Conservation (phyloP, 2,113 vertebrate species). For the Pedionomus torquatus region DNA sequence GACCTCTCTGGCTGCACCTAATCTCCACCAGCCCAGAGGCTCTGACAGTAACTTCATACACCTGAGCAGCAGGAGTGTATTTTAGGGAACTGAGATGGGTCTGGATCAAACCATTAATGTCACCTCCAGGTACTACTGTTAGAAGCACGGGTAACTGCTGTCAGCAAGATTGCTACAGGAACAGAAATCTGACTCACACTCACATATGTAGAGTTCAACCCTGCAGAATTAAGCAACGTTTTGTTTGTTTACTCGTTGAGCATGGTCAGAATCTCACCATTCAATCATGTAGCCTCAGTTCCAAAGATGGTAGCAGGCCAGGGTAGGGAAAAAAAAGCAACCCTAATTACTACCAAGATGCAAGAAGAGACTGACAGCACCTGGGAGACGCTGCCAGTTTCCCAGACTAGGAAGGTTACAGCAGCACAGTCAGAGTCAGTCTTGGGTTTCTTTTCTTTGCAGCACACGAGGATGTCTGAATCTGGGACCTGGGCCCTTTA, state of each 20-base stretch:
- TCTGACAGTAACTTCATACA: background rate
- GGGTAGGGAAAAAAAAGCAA: background rate
- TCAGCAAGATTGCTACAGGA: background rate
- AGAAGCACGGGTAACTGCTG: background rate
- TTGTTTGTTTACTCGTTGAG: background rate
- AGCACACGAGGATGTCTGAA: background rate
- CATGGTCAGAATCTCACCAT: background rate
- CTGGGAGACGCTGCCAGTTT: background rate
- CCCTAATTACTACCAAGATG: background rate
- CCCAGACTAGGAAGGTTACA: background rate
- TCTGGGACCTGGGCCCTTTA: background rate
- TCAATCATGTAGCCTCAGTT: background rate
- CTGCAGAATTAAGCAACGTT: background rate
- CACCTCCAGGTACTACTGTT: background rate
- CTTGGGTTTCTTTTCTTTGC: background rate
- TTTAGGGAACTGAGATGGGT: background rate
- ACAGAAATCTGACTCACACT: background rate
- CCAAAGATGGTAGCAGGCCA: background rate
- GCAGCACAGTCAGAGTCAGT: accelerated
- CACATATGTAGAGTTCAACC: background rate
- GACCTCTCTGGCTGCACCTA: background rate
- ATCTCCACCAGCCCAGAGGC: background rate
- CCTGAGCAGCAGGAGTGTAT: background rate
- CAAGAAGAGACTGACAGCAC: background rate
- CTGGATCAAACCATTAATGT: background rate